phyloP scores from a whole-genome alignment of 2,113 vertebrate genomes.

The Dermatemys mawii region DNA sequence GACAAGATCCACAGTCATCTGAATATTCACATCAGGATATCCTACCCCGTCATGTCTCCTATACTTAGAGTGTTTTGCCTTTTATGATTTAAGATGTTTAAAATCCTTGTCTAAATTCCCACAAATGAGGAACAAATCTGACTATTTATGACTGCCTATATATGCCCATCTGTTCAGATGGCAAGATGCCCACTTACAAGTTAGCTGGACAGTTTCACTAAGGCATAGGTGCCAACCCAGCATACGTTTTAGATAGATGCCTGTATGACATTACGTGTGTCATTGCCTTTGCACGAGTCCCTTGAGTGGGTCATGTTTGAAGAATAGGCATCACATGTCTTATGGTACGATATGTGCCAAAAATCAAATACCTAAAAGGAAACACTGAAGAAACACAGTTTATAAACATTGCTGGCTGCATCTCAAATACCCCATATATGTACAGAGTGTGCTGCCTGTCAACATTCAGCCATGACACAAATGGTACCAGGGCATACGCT shows the following conservation, averaged over 20 bases:
- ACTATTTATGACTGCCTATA: conserved; percentile 67
- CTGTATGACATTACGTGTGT: conserved; percentile 34
- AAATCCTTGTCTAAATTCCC: conserved; percentile 67
- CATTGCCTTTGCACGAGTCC: conserved; percentile 8
- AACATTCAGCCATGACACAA: neutral
- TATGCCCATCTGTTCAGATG: conserved; percentile 74
- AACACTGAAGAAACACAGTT: conserved; percentile 29
- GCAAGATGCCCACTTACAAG: conserved; percentile 67
- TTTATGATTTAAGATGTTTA: conserved; percentile 52
- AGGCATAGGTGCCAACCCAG: conserved; percentile 67
- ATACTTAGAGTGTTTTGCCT: neutral
- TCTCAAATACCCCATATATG: conserved; percentile 16
- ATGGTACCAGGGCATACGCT: neutral
- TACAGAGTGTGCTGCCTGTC: conserved; percentile 1
- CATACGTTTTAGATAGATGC: conserved; percentile 64
- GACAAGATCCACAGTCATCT: neutral
- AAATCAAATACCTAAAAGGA: conserved; percentile 38
- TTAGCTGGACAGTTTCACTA: conserved; percentile 62
- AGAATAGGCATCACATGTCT: conserved; percentile 15
- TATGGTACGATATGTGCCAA: neutral
- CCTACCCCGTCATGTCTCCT: neutral
- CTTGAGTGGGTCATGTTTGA: conserved; percentile 34
- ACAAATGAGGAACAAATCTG: conserved; percentile 69
- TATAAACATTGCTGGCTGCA: conserved; percentile 15
- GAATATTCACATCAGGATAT: conserved; percentile 6